These are phyloP conservation scores for Peromyscus eremicus DNA, from an alignment of 2,797 vertebrate genomes.

Conservation along the genomic window DNA sequence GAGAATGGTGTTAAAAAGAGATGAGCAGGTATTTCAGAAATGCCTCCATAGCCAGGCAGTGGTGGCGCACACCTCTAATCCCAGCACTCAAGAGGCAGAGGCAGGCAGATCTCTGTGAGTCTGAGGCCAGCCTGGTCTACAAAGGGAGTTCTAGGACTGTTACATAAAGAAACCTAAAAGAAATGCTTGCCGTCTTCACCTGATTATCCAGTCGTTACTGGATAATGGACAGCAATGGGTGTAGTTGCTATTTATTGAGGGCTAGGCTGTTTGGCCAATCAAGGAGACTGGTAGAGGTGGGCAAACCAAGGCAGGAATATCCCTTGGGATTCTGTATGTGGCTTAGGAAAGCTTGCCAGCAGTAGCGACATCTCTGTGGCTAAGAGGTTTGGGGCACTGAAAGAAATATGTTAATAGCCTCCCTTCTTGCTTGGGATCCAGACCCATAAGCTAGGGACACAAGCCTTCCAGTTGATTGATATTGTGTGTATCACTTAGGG, in stretches of 20 bases:
- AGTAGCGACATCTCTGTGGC: background rate
- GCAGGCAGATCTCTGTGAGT: too few relatives aligned
- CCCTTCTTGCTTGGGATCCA: background rate
- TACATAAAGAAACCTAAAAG: too few relatives aligned
- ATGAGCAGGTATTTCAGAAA: slow-evolving; percentile 22
- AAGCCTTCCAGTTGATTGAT: background rate
- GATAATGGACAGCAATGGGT: background rate
- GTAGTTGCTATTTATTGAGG: background rate
- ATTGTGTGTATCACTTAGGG: background rate
- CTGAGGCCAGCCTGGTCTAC: too few relatives aligned
- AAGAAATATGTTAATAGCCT: background rate
- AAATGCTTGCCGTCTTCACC: background rate
- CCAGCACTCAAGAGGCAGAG: too few relatives aligned
- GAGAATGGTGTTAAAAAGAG: background rate
- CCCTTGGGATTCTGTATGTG: background rate
- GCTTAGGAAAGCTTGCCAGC: background rate
- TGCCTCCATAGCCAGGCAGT: background rate
- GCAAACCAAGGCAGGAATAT: background rate
- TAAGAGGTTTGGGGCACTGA: slow-evolving; percentile 23
- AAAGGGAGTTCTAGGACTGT: too few relatives aligned
- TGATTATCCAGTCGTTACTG: slow-evolving; percentile 9
- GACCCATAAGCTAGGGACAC: background rate
- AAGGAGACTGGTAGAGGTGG: background rate
- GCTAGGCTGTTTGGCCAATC: background rate
- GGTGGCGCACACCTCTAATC: too few relatives aligned